Base-by-base conservation (phyloP, 2,888 invertebrate genomes). In the Corbicula japonica region DNA sequence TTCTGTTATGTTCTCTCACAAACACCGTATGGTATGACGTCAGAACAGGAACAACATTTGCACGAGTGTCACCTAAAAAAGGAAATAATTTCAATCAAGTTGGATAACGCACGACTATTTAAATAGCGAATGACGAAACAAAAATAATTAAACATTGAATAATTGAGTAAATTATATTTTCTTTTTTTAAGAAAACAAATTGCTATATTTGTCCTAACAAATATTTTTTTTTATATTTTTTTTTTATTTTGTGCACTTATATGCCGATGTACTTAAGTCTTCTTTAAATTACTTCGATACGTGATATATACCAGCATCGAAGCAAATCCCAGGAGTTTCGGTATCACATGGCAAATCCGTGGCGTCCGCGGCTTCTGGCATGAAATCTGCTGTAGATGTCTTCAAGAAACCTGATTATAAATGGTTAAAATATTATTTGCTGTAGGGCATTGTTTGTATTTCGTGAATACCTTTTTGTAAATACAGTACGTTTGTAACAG, bases 331-430 rank as follows among this genome's bases (percentile, higher is more conserved):
- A 5, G 34, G 35, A n/a, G n/a, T 1, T 35, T 6, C 15, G 10
- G 30, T 54, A 18, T 69, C 44, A 56, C 75, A 75, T 28, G 38
- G 23, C 1, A 61, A 10, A 21, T 63, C 60, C n/a, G 48, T 50
- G 0, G 48, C 58, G 41, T 73, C 58, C 5, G 23, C 54, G 10
- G 66, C 50, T 28, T 63, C 58, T 32, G 78, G 78, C 30, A 62
- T 63, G 28, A 78, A 74, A 6, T 58, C 34, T 18, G n/a, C 23
- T 6, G 62, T 74, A 4, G 58, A 54, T 48, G 52, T 69, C 30
- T 60, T 73, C 48, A 78, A n/a, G 12, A 30, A 70, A 15, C 78
- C 78, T 78, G 26, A n/a, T n/a, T n/a, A n/a, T n/a, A n/a, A n/a
- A n/a, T n/a, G n/a, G n/a, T n/a, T n/a, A n/a, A n/a, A n/a, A n/a